A percentile compares a stretch with the other conserved stretches of the same genome.
Evolutionary conservation across 1,140 invertebrate genomes (phyloP).

Genomic region (Globodera ellingtonae): DNA sequence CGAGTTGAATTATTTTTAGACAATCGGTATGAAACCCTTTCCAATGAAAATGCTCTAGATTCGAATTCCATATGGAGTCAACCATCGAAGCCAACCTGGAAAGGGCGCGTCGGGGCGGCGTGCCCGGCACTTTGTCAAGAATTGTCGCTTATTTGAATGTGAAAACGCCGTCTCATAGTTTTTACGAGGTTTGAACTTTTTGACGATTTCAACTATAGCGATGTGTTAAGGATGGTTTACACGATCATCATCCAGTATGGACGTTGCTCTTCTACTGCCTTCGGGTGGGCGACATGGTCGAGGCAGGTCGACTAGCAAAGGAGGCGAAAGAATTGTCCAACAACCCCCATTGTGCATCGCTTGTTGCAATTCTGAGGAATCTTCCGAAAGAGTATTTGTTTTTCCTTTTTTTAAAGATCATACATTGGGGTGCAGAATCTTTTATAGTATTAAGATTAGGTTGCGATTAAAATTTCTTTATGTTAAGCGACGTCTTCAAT

Average conservation of each 20-base stretch:
- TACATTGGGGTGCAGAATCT: background rate
- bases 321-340: constrained; percentile 32
- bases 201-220: background rate
- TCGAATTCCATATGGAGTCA: constrained; percentile 47
- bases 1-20: constrained; percentile 35
- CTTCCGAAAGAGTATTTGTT: constrained; percentile 26
- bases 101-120: constrained; percentile 45
- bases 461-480: background rate
- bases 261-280: constrained; percentile 44
- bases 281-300: constrained; percentile 47
- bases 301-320: constrained; percentile 33
- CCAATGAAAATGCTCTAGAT: constrained; percentile 36
- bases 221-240: constrained; percentile 39
- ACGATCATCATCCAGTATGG: constrained; percentile 49
- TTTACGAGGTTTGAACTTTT: constrained; percentile 28
- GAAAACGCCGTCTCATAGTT: constrained; percentile 7
- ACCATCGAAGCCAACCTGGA: constrained; percentile 47
- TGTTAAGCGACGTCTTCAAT: constrained; percentile 39
- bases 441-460: too few relatives aligned
- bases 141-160: constrained; percentile 56
- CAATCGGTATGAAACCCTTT: background rate
- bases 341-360: constrained; percentile 39
- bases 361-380: constrained; percentile 32
- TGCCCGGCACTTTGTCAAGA: constrained; percentile 47
- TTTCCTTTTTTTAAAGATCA: background rate